Conservation (phyloP, 2,113 vertebrate genomes). For the Pseudonaja textilis region DNA sequence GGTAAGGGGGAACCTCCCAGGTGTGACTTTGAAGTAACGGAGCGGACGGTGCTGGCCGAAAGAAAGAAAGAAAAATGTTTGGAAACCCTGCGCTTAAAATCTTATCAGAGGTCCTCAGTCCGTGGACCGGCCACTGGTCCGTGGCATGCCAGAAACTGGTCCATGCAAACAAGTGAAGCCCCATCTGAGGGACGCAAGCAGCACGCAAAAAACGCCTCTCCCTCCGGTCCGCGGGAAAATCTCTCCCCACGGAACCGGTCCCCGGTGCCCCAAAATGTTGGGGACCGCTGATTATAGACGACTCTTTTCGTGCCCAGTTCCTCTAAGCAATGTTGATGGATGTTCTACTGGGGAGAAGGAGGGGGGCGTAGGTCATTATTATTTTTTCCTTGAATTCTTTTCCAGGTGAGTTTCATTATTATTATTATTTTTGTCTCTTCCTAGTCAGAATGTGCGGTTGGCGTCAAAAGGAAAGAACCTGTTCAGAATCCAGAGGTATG, state of each 20-base stretch:
- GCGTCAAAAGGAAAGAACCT: constrained; percentile 60
- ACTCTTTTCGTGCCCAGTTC: neutral
- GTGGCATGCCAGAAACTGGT: no score
- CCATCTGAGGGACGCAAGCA: no score
- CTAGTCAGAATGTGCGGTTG: constrained; percentile 65
- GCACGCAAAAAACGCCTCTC: rapidly evolving
- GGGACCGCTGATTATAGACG: no score
- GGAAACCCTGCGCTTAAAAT: neutral
- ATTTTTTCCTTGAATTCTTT: neutral
- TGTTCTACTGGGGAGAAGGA: rapidly evolving
- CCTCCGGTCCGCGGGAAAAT: neutral
- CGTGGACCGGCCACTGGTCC: no score
- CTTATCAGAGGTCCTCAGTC: neutral
- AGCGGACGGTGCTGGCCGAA: no score
- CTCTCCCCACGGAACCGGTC: no score
- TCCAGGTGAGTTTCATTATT: neutral
- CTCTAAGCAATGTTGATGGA: neutral
- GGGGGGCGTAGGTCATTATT: rapidly evolving
- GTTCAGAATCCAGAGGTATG: constrained; percentile 65
- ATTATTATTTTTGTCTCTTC: constrained; percentile 19
- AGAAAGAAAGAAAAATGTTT: no score
- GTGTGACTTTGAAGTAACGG: neutral
- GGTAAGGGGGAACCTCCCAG: constrained; percentile 64
- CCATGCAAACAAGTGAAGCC: no score
- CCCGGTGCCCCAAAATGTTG: no score